Percentiles rank a stretch among this genome's conserved stretches.
These are phyloP conservation scores for Pachyrhynchus sulphureomaculatus DNA, from an alignment of 1,140 invertebrate genomes.

Conservation along the genomic window DNA sequence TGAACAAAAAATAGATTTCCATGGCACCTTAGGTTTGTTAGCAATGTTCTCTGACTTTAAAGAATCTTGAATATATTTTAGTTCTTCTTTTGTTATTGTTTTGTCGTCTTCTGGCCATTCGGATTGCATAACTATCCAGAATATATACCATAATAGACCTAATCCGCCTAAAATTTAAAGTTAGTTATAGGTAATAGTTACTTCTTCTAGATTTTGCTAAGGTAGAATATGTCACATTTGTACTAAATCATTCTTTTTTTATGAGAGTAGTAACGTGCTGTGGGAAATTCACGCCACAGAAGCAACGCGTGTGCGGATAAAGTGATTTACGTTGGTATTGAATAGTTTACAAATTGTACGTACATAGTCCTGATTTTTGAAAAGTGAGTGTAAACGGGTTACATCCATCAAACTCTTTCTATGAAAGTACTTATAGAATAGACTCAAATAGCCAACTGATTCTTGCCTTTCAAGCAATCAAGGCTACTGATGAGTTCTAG, in stretches of 20 bases:
- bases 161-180: slow-evolving; percentile 6
- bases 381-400: too few species aligned
- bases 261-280: not conserved
- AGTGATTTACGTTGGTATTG: too few species aligned
- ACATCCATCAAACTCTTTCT: too few species aligned
- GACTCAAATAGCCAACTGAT: too few species aligned
- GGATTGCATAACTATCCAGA: not conserved
- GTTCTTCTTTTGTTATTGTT: slow-evolving; percentile 4
- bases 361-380: too few species aligned
- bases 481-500: too few species aligned
- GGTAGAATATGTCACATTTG: not conserved
- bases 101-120: slow-evolving; percentile 10
- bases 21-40: not conserved
- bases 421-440: too few species aligned
- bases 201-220: not conserved
- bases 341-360: too few species aligned
- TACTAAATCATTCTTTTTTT: not conserved
- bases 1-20: slow-evolving; percentile 6
- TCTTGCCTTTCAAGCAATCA: too few species aligned
- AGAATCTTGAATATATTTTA: slow-evolving; percentile 8
- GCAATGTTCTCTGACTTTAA: not conserved
- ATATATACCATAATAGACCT: slow-evolving; percentile 6
- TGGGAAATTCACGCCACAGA: slow-evolving; percentile 9
- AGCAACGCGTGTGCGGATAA: slow-evolving; percentile 27
- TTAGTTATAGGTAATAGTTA: not conserved